A percentile compares a stretch with the other conserved stretches of the same genome.
phyloP scores from a whole-genome alignment of 1,140 invertebrate genomes.

The Micrasema minimum region DNA sequence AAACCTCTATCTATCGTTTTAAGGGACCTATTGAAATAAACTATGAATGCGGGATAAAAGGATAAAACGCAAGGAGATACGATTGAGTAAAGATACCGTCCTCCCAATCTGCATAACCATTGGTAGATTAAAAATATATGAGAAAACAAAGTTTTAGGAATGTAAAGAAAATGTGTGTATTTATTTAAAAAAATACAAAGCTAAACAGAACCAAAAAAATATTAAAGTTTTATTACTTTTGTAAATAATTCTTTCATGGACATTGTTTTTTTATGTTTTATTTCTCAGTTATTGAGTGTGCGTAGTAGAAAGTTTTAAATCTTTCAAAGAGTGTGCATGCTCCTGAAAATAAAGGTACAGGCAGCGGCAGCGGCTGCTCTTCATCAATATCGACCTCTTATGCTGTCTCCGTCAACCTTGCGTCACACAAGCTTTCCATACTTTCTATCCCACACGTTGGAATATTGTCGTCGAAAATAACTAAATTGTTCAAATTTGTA shows the following conservation, averaged over 20 bases:
- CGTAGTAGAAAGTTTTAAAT: constrained; percentile 25
- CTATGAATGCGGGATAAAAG: constrained; percentile 17
- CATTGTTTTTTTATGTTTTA: constrained; percentile 26
- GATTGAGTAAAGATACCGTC: constrained; percentile 10
- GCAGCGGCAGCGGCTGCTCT: constrained; percentile 21
- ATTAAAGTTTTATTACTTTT: constrained; percentile 1
- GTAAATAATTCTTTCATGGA: constrained; percentile 1
- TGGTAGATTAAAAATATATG: constrained; percentile 24
- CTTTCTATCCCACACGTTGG: constrained; percentile 32
- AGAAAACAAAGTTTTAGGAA: constrained; percentile 17
- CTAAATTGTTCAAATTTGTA: constrained; percentile 20
- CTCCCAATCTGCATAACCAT: constrained; percentile 25
- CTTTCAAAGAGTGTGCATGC: constrained; percentile 21
- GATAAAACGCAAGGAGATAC: constrained; percentile 18
- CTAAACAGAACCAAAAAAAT: constrained; percentile 7
- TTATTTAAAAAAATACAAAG: constrained; percentile 24
- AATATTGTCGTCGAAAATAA: constrained; percentile 21
- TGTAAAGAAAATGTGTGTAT: constrained; percentile 15
- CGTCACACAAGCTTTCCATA: constrained; percentile 30
- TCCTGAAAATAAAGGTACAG: constrained; percentile 25
- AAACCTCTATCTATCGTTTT: constrained; percentile 33
- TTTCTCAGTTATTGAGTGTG: constrained; percentile 20
- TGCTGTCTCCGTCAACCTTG: constrained; percentile 26
- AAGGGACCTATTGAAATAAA: constrained; percentile 16
- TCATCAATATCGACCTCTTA: constrained; percentile 31